These are phyloP conservation scores for Epizoanthus scotinus DNA, from an alignment of 92 coral and sea anemone genomes.

Conservation along the genomic window DNA sequence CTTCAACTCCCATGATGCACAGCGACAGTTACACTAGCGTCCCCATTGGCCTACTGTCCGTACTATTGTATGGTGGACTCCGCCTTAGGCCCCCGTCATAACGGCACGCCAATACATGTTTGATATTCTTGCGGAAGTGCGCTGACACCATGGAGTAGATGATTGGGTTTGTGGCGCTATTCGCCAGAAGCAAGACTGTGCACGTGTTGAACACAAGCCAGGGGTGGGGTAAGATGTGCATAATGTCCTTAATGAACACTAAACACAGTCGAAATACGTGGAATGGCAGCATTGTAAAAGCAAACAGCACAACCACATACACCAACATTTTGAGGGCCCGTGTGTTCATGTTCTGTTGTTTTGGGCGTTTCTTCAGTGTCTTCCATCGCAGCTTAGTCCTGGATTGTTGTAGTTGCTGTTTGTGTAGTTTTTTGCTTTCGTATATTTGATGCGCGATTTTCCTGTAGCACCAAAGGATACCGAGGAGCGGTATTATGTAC, in stretches of 20 bases:
- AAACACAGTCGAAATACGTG: constrained; percentile 70
- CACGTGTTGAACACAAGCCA: constrained; percentile 75
- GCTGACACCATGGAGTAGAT: constrained; percentile 91
- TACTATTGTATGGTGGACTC: background rate
- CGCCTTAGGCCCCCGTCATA: no score
- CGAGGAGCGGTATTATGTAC: constrained; percentile 80
- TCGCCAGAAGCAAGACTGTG: constrained; percentile 64
- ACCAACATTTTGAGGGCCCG: constrained; percentile 89
- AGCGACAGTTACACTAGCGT: no score
- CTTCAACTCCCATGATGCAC: no score
- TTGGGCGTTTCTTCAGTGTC: background rate
- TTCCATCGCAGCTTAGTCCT: background rate
- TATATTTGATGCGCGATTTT: constrained; percentile 77
- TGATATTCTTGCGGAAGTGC: constrained; percentile 81
- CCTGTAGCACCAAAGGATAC: constrained; percentile 80
- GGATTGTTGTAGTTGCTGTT: constrained; percentile 44
- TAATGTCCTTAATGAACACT: constrained; percentile 46
- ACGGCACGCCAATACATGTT: constrained; percentile 25
- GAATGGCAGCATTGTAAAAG: constrained; percentile 92
- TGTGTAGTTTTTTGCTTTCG: constrained; percentile 72
- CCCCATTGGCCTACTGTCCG: no score
- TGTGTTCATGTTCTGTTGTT: constrained; percentile 61
- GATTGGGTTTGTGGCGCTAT: constrained; percentile 88
- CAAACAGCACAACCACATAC: constrained; percentile 80
- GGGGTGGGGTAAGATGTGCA: constrained; percentile 51